Percentiles rank a stretch among this genome's conserved stretches.
Conservation (phyloP, 2,113 vertebrate species). For the Mus spicilegus region DNA sequence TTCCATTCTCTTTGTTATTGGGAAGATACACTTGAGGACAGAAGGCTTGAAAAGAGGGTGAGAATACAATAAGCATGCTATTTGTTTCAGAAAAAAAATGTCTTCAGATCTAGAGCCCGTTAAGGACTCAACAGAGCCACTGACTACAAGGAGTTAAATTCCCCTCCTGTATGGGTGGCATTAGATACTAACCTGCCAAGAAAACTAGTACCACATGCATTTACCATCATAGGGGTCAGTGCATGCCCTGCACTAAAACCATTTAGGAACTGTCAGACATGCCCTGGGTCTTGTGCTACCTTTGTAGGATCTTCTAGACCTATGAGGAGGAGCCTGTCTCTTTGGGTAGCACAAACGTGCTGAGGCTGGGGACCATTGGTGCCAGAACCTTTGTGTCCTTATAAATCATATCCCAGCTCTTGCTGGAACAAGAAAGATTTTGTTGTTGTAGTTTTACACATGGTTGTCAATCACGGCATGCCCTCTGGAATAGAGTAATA, state of each 20-base stretch:
- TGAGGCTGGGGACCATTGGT: constrained; percentile 81
- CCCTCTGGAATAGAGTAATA: constrained; percentile 86
- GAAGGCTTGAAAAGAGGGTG: background rate
- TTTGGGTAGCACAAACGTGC: constrained; percentile 74
- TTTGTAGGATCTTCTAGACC: background rate
- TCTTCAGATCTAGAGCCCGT: constrained; percentile 67
- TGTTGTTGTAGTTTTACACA: constrained; percentile 47
- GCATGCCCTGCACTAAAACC: background rate
- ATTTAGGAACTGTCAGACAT: background rate
- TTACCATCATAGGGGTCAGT: constrained; percentile 58
- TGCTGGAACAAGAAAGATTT: constrained; percentile 81
- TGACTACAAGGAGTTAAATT: constrained; percentile 80
- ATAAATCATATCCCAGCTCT: constrained; percentile 85
- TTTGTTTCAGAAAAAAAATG: constrained; percentile 56
- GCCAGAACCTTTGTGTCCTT: constrained; percentile 82
- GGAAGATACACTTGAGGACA: background rate
- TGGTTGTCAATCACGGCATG: constrained; percentile 83
- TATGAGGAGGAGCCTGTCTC: constrained; percentile 35
- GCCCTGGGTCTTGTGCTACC: constrained; percentile 28
- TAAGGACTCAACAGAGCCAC: constrained; percentile 80
- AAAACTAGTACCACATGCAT: constrained; percentile 71
- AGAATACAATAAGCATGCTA: constrained; percentile 59
- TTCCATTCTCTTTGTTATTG: background rate
- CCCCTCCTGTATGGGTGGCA: constrained; percentile 48
- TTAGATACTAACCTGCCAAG: constrained; percentile 76